Evolutionary conservation across 2,113 vertebrate species (phyloP), one percentile per base, ranked within the genome.

Genomic region (Lampris megalopsis): DNA sequence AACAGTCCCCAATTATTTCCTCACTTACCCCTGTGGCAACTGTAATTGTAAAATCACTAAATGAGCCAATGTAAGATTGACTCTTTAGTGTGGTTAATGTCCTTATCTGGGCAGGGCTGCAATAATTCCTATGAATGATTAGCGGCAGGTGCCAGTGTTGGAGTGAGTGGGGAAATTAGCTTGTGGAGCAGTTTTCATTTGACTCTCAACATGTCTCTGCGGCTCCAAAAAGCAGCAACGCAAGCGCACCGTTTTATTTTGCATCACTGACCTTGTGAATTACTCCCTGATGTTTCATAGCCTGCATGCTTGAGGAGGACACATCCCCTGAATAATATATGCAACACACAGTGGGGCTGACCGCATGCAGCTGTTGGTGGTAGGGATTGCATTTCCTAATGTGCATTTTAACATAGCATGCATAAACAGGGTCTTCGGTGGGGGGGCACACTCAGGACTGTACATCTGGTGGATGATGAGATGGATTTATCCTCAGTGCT

Each of bases 1-100:
- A 79, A 68, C 86, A 84, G 82, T 83, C 75, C 71, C 69, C 85
- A 42, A 86, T 92, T 88, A 90, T 89, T 89, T 88, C 71, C 74
- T 83, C 68, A 60, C 83, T 86, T 84, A 86, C 69, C 63, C 72
- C 73, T 5, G 41, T 57, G 53, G 83, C 77, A 70, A 52, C 60
- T 77, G 73, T 56, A 75, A 87, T 77, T 63, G 79, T 80, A 54
- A 74, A 91, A 86, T 88, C 77, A 74, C 77, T 77, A 87, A 92
- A 90, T 85, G 70, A 91, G 80, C 78, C 81, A 45, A 36, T 80
- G 77, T 85, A 79, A 80, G 88, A 91, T 84, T 77, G 81, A 91
- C 70, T 63, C 71, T 85, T 76, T 75, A 58, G 78, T 45, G 69
- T 73, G 82, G 75, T 84, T 85, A 84, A 87, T 80, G 70, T 63